Evolutionary conservation across 2,888 invertebrate genomes (phyloP), one percentile per base, ranked within the genome.

Genomic region (Perdita meconis): DNA sequence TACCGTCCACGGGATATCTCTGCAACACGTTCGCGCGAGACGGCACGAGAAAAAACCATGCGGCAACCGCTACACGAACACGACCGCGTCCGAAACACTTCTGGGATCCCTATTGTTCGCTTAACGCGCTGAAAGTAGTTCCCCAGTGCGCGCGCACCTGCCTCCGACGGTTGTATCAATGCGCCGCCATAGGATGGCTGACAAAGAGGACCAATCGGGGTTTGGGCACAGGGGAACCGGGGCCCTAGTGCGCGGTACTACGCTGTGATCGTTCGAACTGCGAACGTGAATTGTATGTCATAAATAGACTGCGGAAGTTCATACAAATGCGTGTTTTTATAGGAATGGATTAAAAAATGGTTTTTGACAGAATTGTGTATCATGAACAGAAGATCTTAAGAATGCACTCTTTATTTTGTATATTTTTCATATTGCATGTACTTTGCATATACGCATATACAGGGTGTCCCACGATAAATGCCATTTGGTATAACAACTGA

Each of bases 71-170:
- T 87, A 88, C 84, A 90, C 90, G 89, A 90, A 79, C 90, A 89
- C 91, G 91, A 88, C 88, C 90, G 90, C 92, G 92, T 90, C 91
- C 91, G 88, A 90, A 91, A 90, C 91, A 92, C 91, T 90, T 92
- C 92, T 92, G 90, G 88, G 82, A 84, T 84, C 88, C 89, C 92
- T 92, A 92, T 92, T 92, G 92, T 92, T 92, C 90, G 88, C 89
- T 88, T 88, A 89, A 90, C 90, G 90, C 91, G 91, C 89, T 89
- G 91, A 92, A 92, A 92, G 92, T 92, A 92, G 92, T 92, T 86
- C 91, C 91, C 71, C 75, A 78, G 65, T 90, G 91, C 90, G 92
- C 91, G 89, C 90, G 91, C 92, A 92, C 87, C 89, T 88, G 88
- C 87, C 85, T 73, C 81, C 81, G 73, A 70, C 76, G 74, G 61